Evolutionary conservation across 2,113 vertebrate species (phyloP), one percentile per base, ranked within the genome.

Genomic region (Phaethon lepturus): DNA sequence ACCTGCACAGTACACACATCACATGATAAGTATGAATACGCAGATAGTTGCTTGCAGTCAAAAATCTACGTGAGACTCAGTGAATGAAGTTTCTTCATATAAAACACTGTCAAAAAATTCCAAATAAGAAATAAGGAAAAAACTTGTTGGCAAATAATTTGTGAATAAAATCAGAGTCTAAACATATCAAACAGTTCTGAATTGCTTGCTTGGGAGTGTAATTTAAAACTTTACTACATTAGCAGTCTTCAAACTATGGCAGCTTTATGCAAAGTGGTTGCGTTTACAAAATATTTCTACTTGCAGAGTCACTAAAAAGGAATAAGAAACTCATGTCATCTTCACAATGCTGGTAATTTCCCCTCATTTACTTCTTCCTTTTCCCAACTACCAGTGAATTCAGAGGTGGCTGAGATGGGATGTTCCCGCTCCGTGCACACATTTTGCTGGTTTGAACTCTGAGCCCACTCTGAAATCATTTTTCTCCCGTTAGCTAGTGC

Each of bases 401-500:
- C 40, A 80, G 35, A 73, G 17, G 8, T 35, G 12, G 15, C 20
- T 69, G 25, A 20, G 11, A 8, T 56, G 18, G 14, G 25, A 22
- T 53, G 3, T 58, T 68, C 9, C 19, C 24, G n/a, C 3, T 2
- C 2, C 11, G 18, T 20, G 5, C 16, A 26, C 7, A 8, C 5
- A 26, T 38, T 79, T 88, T 56, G 1, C 13, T 38, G 24, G 8
- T 14, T 52, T 73, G 35, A 72, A 59, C 13, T 62, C 25, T 40
- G 11, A 88, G 3, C 16, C 13, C 4, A 25, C 11, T 64, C 9
- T 5, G 22, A 47, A 76, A n/a, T 1, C 0, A 26, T 83, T 71
- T 64, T 86, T 72, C n/a, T 83, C 17, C 47, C 22, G 8, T 62
- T 68, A 38, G 8, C 58, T 68, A 68, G 6, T 17, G 11, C 8